A percentile compares a stretch with the other conserved stretches of the same genome.
These are phyloP conservation scores for Silurus asotus DNA, from an alignment of 2,113 vertebrate species.

Conservation along the genomic window DNA sequence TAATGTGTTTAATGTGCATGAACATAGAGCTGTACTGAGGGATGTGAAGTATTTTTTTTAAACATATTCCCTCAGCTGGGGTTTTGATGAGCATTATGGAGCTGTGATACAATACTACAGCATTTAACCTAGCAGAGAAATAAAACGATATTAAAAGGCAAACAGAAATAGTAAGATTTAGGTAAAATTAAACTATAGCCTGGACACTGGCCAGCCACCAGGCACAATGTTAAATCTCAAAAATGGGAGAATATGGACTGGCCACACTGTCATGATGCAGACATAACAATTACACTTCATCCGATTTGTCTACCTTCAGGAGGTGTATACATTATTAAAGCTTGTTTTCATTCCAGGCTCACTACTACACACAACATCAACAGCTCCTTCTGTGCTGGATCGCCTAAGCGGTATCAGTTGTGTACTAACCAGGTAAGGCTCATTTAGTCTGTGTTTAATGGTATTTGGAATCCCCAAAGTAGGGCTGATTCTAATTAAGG, in stretches of 20 bases:
- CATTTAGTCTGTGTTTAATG: neutral
- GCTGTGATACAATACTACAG: neutral
- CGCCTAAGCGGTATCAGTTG: constrained; percentile 80
- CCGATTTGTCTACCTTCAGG: neutral
- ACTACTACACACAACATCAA: constrained; percentile 75
- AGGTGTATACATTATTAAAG: neutral
- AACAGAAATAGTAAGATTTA: neutral
- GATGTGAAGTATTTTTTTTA: neutral
- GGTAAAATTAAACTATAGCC: neutral
- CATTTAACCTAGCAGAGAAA: neutral
- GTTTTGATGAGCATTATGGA: neutral
- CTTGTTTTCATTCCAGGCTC: constrained; percentile 67
- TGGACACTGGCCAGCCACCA: neutral
- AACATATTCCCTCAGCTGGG: neutral
- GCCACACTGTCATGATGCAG: neutral
- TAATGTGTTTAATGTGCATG: neutral
- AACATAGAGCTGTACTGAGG: neutral
- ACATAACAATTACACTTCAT: neutral
- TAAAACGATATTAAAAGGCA: neutral
- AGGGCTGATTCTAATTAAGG: constrained; percentile 26
- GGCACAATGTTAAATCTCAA: neutral
- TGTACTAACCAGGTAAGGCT: constrained; percentile 80
- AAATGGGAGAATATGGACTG: neutral
- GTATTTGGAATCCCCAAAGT: constrained; percentile 13
- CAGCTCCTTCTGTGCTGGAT: constrained; percentile 75